Base-by-base conservation (phyloP, 2,113 vertebrate genomes). In the Sitta europaea region DNA sequence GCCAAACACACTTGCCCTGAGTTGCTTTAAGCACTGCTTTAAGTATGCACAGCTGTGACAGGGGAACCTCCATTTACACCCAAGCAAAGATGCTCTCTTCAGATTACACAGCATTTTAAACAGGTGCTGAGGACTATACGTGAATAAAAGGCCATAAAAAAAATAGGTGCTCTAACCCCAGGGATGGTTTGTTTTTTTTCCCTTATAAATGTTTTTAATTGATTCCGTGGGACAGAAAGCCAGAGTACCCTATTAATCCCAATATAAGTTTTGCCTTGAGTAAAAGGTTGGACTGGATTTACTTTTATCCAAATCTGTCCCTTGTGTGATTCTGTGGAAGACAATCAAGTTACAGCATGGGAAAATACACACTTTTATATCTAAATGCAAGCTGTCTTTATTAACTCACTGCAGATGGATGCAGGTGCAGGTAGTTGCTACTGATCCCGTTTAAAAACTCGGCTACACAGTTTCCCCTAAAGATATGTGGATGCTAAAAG, bases 1-100 rank as follows among this genome's bases (percentile, higher is more conserved):
- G 0, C 10, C 77, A 59, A 4, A 2, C 0, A 4, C 1, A 0
- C 1, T 5, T 21, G 2, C 12, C 59, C 61, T 22, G 18, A 1
- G 0, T 45, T 80, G 36, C 36, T 82, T 78, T 88, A 85, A 93
- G 14, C 1, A 0, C 23, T 62, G 36, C 53, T 78, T 81, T 90
- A 84, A 91, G 22, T 23, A 61, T 4, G 2, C 50, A 79, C 88
- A 94, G 66, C 85, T 96, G 92, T 78, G 53, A 47, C 12, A 48
- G 50, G 10, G 21, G 3, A 91, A 19, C 40, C 14, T 54, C 31
- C 50, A 36, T 55, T 89, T 71, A 71, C 47, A 67, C 47, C 16
- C 70, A 7, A 22, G 36, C 23, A 68, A 76, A 78, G 23, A 24
- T 65, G 28, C 31, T 68, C 33, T 45, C 67, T 66, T 42, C 42